Evolutionary conservation across 1,140 invertebrate genomes (phyloP).

Genomic region (Neodiprion virginianus): DNA sequence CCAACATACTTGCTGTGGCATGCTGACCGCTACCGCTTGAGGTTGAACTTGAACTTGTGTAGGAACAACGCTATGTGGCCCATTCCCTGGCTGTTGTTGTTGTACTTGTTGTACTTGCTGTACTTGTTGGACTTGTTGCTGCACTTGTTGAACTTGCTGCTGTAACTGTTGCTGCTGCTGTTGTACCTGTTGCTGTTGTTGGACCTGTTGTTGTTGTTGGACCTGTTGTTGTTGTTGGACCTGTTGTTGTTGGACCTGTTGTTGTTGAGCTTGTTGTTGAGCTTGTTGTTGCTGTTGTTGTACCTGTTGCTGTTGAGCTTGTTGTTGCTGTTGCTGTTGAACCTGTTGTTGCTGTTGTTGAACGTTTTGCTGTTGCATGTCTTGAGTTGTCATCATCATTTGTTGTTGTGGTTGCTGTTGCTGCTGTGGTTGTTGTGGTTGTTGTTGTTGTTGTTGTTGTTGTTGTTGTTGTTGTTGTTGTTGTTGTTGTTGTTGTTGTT

Average conservation of each 20-base stretch:
- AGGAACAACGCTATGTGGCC: conserved; percentile 55
- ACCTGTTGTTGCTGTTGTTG: conserved; percentile 53
- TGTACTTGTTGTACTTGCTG: conserved; percentile 51
- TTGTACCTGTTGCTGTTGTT: conserved; percentile 58
- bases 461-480: conserved; percentile 44
- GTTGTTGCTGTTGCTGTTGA: background rate
- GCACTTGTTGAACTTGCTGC: conserved; percentile 57
- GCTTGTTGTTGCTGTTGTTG: conserved; percentile 53
- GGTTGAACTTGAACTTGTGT: conserved; percentile 61
- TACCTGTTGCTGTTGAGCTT: conserved; percentile 9
- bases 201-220: conserved; percentile 61
- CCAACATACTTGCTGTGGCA: conserved; percentile 59
- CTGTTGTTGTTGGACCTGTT: conserved; percentile 16
- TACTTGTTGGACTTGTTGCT: conserved; percentile 44
- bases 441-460: conserved; percentile 45
- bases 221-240: conserved; percentile 38
- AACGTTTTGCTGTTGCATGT: conserved; percentile 53
- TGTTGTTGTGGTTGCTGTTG: conserved; percentile 59
- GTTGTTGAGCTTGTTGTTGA: conserved; percentile 9
- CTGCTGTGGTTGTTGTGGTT: conserved; percentile 47
- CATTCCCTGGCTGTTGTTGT: conserved; percentile 50
- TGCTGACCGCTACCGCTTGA: conserved; percentile 62
- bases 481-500: conserved; percentile 43
- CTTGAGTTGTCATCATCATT: conserved; percentile 39
- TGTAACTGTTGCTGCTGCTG: conserved; percentile 41